A percentile compares a stretch with the other conserved stretches of the same genome.
These are phyloP conservation scores for Fragum whitleyi DNA, from an alignment of 2,888 invertebrate genomes.

Conservation along the genomic window DNA sequence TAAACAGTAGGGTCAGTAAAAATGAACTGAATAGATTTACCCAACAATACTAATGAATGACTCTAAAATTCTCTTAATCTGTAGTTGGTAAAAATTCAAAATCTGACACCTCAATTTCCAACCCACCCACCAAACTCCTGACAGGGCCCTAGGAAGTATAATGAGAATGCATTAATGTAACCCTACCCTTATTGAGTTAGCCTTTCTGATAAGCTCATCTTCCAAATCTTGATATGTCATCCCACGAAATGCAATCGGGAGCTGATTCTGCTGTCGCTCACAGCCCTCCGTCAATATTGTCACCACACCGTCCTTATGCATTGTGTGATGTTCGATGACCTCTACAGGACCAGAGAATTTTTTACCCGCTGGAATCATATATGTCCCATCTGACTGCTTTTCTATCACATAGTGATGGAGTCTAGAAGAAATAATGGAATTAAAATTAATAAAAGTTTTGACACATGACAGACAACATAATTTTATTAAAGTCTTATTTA, in stretches of 20 bases:
- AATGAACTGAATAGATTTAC: no score
- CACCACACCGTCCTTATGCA: conserved; percentile 81
- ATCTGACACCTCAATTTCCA: no score
- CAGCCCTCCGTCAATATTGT: conserved; percentile 81
- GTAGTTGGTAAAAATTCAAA: no score
- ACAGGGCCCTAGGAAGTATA: no score
- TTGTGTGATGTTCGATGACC: conserved; percentile 82
- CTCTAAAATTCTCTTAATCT: no score
- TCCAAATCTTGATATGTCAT: conserved; percentile 84
- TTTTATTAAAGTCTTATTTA: no score
- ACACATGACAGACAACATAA: no score
- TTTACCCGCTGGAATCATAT: conserved; percentile 83
- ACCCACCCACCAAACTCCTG: no score
- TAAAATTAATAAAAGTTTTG: no score
- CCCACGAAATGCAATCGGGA: conserved; percentile 83
- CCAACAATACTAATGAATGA: no score
- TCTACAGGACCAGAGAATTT: conserved; percentile 83
- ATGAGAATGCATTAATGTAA: no score
- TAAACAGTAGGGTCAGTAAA: no score
- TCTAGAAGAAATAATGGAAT: conserved; percentile 66
- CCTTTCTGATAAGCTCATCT: conserved; percentile 75
- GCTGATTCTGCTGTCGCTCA: conserved; percentile 74
- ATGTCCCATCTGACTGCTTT: conserved; percentile 83
- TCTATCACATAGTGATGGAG: conserved; percentile 85
- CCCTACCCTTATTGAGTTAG: conserved; percentile 75